Evolutionary conservation across 2,888 invertebrate genomes (phyloP), one percentile per base, ranked within the genome.

Genomic region (Carpatolechia fugitivella): DNA sequence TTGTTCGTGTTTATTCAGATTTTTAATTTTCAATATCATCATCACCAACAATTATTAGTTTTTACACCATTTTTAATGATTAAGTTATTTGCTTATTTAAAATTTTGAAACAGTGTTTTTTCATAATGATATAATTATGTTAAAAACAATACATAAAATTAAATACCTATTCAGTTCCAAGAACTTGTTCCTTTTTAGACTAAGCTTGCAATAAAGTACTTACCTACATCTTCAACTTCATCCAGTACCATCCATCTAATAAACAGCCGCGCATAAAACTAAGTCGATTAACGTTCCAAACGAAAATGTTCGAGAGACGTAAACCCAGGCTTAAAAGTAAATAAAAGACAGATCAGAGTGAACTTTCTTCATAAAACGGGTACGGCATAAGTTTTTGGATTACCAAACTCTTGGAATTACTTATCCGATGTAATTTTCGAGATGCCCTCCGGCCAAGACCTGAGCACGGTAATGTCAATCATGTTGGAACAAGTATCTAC

Each of bases 361-460:
- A 59, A 56, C 40, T 59, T 59, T 55, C 47, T 52, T 56, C 59
- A 55, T 59, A 59, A 59, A 59, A 56, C 52, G 52, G 54, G 40
- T 54, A 56, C 40, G 54, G 33, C 20, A 38, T 49, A 59, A 59
- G 56, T 59, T 58, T 58, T 47, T 52, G 41, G 54, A 59, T 55
- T 59, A 54, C 36, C 40, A 20, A 48, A 36, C 44, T 20, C 52
- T 10, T 14, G 18, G 38, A 51, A 59, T 56, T 18, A 44, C 44
- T 44, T 56, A 54, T 54, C 55, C 52, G 24, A 55, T 31, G 55
- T 51, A 56, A 59, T 56, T 59, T 44, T 59, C 40, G 14, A 36
- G 55, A 59, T 55, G 24, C 54, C 54, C 52, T n/a, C 10, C 31
- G 52, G 58, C 55, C 18, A 49, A 47, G 53, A 30, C 47, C 30